Conservation (phyloP, 2,113 vertebrate species). For the Menura novaehollandiae region DNA sequence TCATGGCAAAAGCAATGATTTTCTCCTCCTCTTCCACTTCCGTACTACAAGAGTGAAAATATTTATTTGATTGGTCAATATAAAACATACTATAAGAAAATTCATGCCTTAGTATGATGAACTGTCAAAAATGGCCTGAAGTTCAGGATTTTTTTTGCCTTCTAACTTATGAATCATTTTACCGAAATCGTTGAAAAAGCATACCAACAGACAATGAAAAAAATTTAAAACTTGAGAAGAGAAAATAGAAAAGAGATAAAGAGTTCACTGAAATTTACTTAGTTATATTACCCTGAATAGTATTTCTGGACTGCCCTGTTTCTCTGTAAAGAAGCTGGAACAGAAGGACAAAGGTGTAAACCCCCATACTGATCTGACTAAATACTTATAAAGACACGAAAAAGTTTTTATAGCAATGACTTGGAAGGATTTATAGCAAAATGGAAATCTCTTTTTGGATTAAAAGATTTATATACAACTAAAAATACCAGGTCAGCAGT, state of each 20-base stretch:
- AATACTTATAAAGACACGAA: neutral
- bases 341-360: neutral
- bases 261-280: neutral
- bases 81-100: neutral
- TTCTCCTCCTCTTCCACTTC: neutral
- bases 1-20: neutral
- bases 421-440: neutral
- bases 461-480: neutral
- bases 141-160: neutral
- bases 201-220: neutral
- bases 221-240: neutral
- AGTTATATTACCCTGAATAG: neutral
- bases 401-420: neutral
- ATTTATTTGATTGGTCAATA: neutral
- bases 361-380: neutral
- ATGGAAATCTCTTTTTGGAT: neutral
- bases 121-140: neutral
- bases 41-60: neutral
- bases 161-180: accelerated
- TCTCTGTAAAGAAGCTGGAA: neutral
- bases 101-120: neutral
- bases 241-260: neutral
- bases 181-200: neutral
- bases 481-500: neutral
- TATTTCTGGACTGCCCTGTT: neutral